phyloP scores from a whole-genome alignment of 2,113 vertebrate species.

The Pagrus major region DNA sequence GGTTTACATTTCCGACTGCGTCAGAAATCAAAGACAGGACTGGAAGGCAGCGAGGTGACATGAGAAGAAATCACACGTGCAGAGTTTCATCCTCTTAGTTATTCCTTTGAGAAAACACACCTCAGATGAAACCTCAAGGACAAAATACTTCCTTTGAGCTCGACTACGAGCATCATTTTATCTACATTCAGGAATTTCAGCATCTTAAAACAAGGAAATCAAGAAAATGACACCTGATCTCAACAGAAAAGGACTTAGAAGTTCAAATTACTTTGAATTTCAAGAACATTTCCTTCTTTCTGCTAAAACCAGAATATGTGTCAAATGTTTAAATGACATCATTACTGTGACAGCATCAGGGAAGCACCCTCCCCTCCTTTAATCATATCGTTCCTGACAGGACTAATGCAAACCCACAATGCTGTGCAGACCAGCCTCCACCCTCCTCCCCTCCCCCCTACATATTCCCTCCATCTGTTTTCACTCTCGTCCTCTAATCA shows the following conservation, averaged over 20 bases:
- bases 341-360: conserved; percentile 17
- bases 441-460: not conserved
- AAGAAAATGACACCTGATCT: too few species aligned
- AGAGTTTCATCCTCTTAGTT: too few species aligned
- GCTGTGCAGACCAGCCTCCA: not conserved
- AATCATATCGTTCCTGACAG: conserved; percentile 41
- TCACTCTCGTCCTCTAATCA: conserved; percentile 73
- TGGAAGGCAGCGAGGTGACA: too few species aligned
- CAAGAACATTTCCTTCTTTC: not conserved
- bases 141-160: not conserved
- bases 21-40: not conserved
- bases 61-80: not conserved
- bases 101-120: not conserved
- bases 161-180: not conserved
- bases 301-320: conserved; percentile 20
- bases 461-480: conserved; percentile 70
- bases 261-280: not conserved
- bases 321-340: conserved; percentile 26
- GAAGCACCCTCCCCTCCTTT: not conserved
- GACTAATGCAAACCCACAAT: conserved; percentile 16
- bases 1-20: not conserved
- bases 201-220: too few species aligned
- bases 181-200: not conserved
- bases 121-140: not conserved
- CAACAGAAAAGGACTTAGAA: not conserved